Evolutionary conservation across 2,797 vertebrate species (phyloP), one percentile per base, ranked within the genome.

Genomic region (Coccyzus lansbergi): DNA sequence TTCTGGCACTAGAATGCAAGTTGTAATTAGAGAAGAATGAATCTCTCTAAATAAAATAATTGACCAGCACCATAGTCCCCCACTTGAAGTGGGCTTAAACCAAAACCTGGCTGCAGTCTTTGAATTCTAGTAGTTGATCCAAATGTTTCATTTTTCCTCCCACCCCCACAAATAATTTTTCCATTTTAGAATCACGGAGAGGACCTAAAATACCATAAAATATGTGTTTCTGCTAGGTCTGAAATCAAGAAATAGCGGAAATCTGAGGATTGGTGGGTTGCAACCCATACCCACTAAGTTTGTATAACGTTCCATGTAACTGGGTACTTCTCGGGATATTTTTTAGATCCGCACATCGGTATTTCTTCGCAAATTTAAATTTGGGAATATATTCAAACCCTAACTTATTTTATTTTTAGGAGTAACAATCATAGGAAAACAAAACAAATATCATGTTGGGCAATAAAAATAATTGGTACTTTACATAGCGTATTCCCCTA

Each of bases 191-290:
- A 70, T 52, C 17, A 59, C 31, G 53, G 44, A 86, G 20, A 21
- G 40, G 85, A 91, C 42, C 52, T 82, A 86, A 96, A 95, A 89
- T 90, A 88, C 62, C 76, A 76, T 40, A 52, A 83, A 72, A 86
- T 48, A 69, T 20, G 11, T 80, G 83, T 85, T 95, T 92, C 51
- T 87, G n/a, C 36, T 52, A 83, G 33, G 59, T 71, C 49, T 76
- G 52, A 82, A 92, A 68, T 3, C 16, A 75, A 76, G 19, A 80
- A 84, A 62, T 79, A 33, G 10, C 44, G 53, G 22, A 75, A 80
- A 64, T 56, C 36, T 56, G 71, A 84, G 68, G 40, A 91, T 17
- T 24, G 63, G 60, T 85, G 67, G 77, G 74, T 80, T 91, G 82
- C 62, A 91, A 22, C 51, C 64, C 56, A 26, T 55, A 88, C 70